These are phyloP conservation scores for Pangasius krempfi DNA, from an alignment of 2,797 vertebrate species.

Conservation along the genomic window DNA sequence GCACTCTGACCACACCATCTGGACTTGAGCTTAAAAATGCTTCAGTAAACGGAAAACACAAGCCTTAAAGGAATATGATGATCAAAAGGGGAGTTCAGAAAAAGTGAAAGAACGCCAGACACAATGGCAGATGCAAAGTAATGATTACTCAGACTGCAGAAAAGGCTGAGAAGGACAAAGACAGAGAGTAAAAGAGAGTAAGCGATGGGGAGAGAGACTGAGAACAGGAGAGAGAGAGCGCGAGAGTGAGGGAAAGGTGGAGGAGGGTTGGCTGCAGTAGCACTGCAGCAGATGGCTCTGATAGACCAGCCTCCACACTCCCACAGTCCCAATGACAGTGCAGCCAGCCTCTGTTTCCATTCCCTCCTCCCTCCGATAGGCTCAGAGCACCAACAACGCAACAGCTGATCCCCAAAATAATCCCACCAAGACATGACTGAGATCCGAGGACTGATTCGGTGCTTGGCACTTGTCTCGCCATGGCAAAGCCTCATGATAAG, in stretches of 20 bases:
- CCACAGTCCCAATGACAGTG: constrained; percentile 27
- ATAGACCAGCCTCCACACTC: constrained; percentile 46
- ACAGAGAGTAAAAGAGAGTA: not conserved
- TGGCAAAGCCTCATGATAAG: constrained; percentile 15
- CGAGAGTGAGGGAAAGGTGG: not conserved
- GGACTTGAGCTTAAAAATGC: not conserved
- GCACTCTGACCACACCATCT: not conserved
- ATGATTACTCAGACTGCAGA: not conserved
- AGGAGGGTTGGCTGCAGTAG: constrained; percentile 49
- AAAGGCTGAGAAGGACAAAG: constrained; percentile 5
- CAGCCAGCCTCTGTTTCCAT: constrained; percentile 19
- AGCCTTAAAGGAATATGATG: not conserved
- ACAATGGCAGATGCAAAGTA: not conserved
- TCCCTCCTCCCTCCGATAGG: constrained; percentile 23
- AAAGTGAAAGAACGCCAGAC: not conserved
- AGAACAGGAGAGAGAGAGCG: not conserved
- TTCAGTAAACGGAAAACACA: not conserved
- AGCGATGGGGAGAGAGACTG: not conserved
- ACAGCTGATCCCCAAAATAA: constrained; percentile 31
- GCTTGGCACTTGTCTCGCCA: constrained; percentile 17
- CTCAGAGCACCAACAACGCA: constrained; percentile 10
- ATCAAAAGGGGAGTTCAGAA: not conserved
- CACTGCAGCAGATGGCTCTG: constrained; percentile 59
- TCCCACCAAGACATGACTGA: constrained; percentile 8
- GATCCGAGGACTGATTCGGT: not conserved